Base-by-base conservation (phyloP, 64 coral and sea anemone species). In the Acropora yongei region DNA sequence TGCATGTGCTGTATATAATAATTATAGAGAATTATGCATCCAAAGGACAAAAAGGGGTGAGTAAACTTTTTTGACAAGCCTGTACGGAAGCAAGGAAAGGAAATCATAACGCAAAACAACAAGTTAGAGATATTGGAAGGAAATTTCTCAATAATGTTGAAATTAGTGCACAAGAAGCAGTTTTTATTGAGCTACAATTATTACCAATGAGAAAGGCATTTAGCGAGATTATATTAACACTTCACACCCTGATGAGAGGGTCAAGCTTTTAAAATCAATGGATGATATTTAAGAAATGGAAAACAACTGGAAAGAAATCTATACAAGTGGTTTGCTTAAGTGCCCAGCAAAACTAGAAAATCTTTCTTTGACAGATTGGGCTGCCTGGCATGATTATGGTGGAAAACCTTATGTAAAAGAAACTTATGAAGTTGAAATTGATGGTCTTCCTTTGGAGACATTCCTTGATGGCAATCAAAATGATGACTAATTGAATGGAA, bases 1-100 rank as follows among this genome's bases (percentile, higher is more conserved):
- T 55, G 92, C 85, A 55, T 93, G 85, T 93, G 85, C 92, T 82
- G 92, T 93, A 71, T 93, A 88, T 87, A 30, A 30, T 30, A 30
- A 30, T 30, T 30, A 30, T 93, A 87, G 91, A 48, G 68, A 93
- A 88, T 93, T 93, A 93, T 78, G 88, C 89, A 88, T 93, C 92
- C 88, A 93, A 93, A 89, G 92, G 78, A 61, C 92, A 93, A 71
- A 93, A 93, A 89, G 92, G 92, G 53, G 89, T 89, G 86, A 89
- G 86, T 93, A 68, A 89, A 89, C 92, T 93, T 66, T 93, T 93
- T 51, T 45, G 84, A 79, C 42, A 93, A 50, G 84, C 84, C 83
- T 91, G 89, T 49, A 17, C 20, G 74, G 78, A 91, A 91, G 79
- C 89, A 42, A 91, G 89, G 82, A 49, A 91, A 83, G 89, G 79